Base-by-base conservation (phyloP, 2,797 vertebrate species). In the Muraenolepis orangiensis region DNA sequence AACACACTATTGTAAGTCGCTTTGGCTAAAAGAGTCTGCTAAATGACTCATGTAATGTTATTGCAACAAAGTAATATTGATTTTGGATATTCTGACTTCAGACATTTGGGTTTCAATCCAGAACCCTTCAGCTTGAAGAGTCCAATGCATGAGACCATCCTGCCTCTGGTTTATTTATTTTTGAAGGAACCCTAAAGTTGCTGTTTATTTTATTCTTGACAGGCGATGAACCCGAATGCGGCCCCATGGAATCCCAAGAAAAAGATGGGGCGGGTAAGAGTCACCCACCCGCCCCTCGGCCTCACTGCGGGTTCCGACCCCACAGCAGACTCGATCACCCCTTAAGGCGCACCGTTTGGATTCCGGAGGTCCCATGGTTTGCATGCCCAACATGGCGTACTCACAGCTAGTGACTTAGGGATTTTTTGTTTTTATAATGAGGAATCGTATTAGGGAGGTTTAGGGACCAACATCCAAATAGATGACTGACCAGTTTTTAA, bases 201-300 rank as follows among this genome's bases (percentile, higher is more conserved):
- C 29, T 40, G 34, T 18, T 3, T 57, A 31, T 40, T 38, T 16
- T 72, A n/a, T n/a, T n/a, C n/a, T 31, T 18, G 68, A 34, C 23
- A 94, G 92, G 67, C 51, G 3, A 75, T 91, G 70, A 87, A 92
- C 85, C 90, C 88, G 23, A 76, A 78, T 28, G 85, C 87, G 73
- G 90, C 89, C 2, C 13, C 80, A 0, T 93, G 92, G 92, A 75
- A 87, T 76, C 88, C 86, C 0, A 90, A 81, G 78, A 92, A 76
- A 77, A 87, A 86, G 71, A 75, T 74, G 29, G 28, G 10, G 74
- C 72, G 20, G 80, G 73, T 12, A 90, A 87, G 42, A 79, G 61
- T 66, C 77, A n/a, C 14, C 14, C 81, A 29, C 71, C 5, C 73
- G 87, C 88, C n/a, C 86, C 87, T 28, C 76, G 30, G 2, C 87